Percentiles rank a stretch among this genome's conserved stretches.
Evolutionary conservation across 2,113 vertebrate species (phyloP).

Genomic region (Sciurus niger): DNA sequence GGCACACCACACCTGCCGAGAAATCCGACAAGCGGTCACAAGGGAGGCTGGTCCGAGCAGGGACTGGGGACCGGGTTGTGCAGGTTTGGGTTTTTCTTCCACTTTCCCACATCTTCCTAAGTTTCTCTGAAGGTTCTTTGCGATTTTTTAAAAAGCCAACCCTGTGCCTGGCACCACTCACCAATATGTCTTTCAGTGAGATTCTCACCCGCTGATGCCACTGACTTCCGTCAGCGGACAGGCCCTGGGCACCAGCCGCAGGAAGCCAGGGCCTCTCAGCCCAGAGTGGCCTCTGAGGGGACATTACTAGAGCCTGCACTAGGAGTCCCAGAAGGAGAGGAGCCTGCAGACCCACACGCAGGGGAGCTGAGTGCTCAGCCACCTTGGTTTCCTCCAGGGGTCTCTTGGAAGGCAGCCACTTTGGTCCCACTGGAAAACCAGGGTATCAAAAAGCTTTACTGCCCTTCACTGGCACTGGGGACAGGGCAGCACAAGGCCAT

Average conservation of each 20-base stretch:
- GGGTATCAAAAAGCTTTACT: fast-evolving
- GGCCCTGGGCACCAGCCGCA: background rate
- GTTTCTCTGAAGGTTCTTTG: background rate
- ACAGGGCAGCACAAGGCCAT: too few relatives aligned
- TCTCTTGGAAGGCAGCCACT: too few relatives aligned
- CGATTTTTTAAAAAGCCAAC: background rate
- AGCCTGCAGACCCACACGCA: background rate
- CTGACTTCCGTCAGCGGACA: background rate
- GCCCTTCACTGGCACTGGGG: background rate
- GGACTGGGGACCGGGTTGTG: fast-evolving
- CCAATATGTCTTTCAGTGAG: fast-evolving
- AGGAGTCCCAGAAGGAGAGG: background rate
- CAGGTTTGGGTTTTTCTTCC: background rate
- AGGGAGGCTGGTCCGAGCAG: background rate
- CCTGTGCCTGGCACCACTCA: background rate
- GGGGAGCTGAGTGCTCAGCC: fast-evolving
- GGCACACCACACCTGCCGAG: too few relatives aligned
- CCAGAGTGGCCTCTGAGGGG: background rate
- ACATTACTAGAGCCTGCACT: fast-evolving
- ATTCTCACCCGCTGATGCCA: too few relatives aligned
- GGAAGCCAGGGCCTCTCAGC: background rate
- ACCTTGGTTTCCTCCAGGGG: background rate
- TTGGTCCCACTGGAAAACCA: background rate
- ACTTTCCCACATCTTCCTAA: background rate
- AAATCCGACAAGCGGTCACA: too few relatives aligned